Evolutionary conservation across 2,797 vertebrate genomes (phyloP), one percentile per base, ranked within the genome.

Genomic region (Microctenopoma stevenorrisi): DNA sequence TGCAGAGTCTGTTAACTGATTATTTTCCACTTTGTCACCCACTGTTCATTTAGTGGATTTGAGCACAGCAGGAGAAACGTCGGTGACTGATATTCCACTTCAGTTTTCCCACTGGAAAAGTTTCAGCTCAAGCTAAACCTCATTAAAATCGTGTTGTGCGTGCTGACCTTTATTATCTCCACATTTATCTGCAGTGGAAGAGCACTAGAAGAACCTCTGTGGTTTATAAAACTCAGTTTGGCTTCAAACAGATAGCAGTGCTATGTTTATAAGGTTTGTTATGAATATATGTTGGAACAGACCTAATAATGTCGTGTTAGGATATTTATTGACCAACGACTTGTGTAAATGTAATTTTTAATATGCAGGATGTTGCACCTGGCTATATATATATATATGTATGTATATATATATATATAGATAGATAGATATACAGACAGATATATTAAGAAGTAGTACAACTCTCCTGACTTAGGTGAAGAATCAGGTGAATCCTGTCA

Each of bases 21-120:
- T 61, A 65, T 64, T 74, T 70, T 51, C 65, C 42, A 68, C 61
- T 79, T 79, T 75, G 61, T 75, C 40, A 40, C 22, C 55, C 48
- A 50, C 47, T 64, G 64, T 68, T 57, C 65, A 78, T 74, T 76
- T 49, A 16, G 40, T 48, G 38, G 55, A 33, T 58, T 33, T 33
- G 50, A 55, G 42, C 14, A 1, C 56, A 64, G 71, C 43, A 46
- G 62, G 11, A 54, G 53, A 30, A 51, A 16, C 53, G n/a, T 35
- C n/a, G 1, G 50, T 1, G 3, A 40, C 44, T 53, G 55, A 64
- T 68, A 66, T 46, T 64, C 33, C 66, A 37, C 40, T 42, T 67
- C 57, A 25, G 28, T 38, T 72, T 64, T 38, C 48, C 37, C 33
- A 2, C 33, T 71, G 46, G 30, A 51, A 64, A 68, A 51, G 18